Percentiles rank a stretch among this genome's conserved stretches.
phyloP scores from a whole-genome alignment of 64 coral and sea anemone species.

The Montipora foliosa region DNA sequence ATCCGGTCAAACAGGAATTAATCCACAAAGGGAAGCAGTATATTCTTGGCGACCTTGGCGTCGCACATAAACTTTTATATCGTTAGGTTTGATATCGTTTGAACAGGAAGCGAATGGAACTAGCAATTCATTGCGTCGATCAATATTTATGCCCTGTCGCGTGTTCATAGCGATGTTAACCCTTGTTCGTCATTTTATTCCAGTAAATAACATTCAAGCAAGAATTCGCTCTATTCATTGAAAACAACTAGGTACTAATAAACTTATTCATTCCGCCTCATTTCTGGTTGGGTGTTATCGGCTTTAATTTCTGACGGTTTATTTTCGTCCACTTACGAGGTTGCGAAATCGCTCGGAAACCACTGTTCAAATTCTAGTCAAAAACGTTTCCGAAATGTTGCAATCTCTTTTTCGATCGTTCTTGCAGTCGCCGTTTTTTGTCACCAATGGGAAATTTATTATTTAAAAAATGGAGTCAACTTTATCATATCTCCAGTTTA shows the following conservation, averaged over 20 bases:
- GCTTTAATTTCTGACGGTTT: constrained; percentile 16
- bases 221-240: neutral
- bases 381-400: constrained; percentile 29
- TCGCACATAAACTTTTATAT: constrained; percentile 4
- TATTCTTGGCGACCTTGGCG: neutral
- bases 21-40: neutral
- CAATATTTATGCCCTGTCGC: constrained; percentile 24
- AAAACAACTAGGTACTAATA: constrained; percentile 18
- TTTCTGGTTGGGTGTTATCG: constrained; percentile 1
- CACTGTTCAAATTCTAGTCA: neutral
- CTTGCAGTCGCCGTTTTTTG: too few species aligned
- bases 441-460: neutral
- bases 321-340: neutral
- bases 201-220: neutral
- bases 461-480: constrained; percentile 9
- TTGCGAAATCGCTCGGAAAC: constrained; percentile 48
- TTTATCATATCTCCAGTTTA: constrained; percentile 25
- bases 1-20: neutral
- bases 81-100: constrained; percentile 11
- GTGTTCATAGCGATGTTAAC: neutral
- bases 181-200: neutral
- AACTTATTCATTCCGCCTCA: constrained; percentile 40
- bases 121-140: neutral
- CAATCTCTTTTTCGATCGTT: neutral
- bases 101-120: neutral